Evolutionary conservation across 2,113 vertebrate species (phyloP), one percentile per base, ranked within the genome.

Genomic region (Arenaria interpres): DNA sequence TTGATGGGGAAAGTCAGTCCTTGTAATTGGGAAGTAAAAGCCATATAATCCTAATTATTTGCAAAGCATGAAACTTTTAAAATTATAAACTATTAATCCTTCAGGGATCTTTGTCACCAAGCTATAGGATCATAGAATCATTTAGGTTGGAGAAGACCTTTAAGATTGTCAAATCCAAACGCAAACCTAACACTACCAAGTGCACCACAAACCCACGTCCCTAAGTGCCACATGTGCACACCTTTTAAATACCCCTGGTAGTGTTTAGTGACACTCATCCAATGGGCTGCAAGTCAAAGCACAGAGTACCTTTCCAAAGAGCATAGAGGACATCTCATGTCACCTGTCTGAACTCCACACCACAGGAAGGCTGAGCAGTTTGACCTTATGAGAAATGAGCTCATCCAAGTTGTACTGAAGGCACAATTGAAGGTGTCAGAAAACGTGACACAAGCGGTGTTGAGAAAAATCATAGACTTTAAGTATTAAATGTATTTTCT

Each of bases 271-370:
- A 32, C 45, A 27, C 5, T 50, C 5, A 32, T 56, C 17, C 74
- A 28, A 18, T 2, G 2, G 19, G 32, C 35, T 64, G 18, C 0
- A 0, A 87, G 37, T 1, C 1, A 3, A 64, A 33, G 27, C 50
- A 45, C 5, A 73, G 57, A 32, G 17, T 28, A 60, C 10, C 4
- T 45, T 63, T 77, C 22, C 16, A 45, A 30, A 73, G 14, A 64
- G 9, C 10, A 24, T 1, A 37, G 6, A 76, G 25, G 25, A 63
- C 3, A 8, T 32, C 17, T 83, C 9, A 4, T 15, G 12, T 11
- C 7, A 3, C 23, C 20, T 67, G 6, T n/a, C 32, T 80, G 53
- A 89, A 15, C 4, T 4, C 12, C 2, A 9, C 2, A 1, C 10
- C 4, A 3, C 4, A 35, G 25, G n/a, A 50, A 57, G 18, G 7